phyloP scores from a whole-genome alignment of 2,113 vertebrate genomes.

The Cyprinodon variegatus region DNA sequence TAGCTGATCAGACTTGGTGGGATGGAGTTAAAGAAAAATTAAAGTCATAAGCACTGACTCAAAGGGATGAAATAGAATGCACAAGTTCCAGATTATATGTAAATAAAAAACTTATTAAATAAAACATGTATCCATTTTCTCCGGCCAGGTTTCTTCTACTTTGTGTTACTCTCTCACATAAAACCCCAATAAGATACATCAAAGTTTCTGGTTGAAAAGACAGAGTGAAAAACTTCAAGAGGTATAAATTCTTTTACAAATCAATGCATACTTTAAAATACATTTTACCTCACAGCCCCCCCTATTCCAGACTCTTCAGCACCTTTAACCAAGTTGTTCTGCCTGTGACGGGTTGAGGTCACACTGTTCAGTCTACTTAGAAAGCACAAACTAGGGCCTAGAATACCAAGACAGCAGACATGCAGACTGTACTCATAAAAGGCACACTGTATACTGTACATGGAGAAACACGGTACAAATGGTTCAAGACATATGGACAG shows the following conservation, averaged over 20 bases:
- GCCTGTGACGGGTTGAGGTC: constrained; percentile 53
- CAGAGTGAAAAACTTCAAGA: background rate
- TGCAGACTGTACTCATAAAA: constrained; percentile 72
- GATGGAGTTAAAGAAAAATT: too few relatives aligned
- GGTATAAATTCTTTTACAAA: background rate
- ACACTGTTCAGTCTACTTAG: constrained; percentile 60
- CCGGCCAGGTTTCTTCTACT: too few relatives aligned
- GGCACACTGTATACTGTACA: constrained; percentile 76
- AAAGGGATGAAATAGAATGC: too few relatives aligned
- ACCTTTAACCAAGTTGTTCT: constrained; percentile 41
- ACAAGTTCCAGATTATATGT: too few relatives aligned
- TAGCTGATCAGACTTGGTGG: too few relatives aligned
- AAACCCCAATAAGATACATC: background rate
- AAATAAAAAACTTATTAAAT: too few relatives aligned
- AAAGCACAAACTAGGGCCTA: constrained; percentile 67
- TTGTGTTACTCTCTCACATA: too few relatives aligned
- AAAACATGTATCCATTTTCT: too few relatives aligned
- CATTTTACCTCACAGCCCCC: background rate
- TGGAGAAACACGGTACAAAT: constrained; percentile 67
- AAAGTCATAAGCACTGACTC: too few relatives aligned
- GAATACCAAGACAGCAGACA: constrained; percentile 69
- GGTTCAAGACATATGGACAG: constrained; percentile 50
- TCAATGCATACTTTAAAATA: background rate
- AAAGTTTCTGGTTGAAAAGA: background rate
- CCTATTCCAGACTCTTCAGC: constrained; percentile 17